phyloP scores from a whole-genome alignment of 1,140 invertebrate species.

The Amyelois transitella region DNA sequence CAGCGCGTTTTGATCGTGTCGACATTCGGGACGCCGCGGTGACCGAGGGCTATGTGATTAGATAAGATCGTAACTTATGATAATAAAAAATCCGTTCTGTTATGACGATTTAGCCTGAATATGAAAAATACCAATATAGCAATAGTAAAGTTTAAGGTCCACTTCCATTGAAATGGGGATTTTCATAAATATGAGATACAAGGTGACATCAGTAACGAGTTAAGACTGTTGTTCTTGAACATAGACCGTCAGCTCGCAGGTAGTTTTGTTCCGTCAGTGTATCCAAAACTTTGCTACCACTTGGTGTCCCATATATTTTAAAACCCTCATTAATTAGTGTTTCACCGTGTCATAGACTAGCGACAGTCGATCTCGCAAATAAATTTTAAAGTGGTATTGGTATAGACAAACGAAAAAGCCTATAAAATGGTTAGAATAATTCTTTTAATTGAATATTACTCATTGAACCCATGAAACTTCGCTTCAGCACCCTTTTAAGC shows the following conservation, averaged over 20 bases:
- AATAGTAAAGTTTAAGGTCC: constrained; percentile 6
- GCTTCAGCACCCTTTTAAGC: constrained; percentile 41
- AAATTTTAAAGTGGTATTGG: constrained; percentile 26
- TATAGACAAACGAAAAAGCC: constrained; percentile 23
- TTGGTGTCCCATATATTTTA: too few species aligned
- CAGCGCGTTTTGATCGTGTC: constrained; percentile 26
- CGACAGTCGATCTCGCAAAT: neutral
- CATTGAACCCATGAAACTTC: constrained; percentile 37
- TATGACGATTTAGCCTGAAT: constrained; percentile 15
- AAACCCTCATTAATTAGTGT: too few species aligned
- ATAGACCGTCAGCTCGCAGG: too few species aligned
- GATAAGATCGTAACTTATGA: constrained; percentile 18
- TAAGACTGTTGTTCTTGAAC: too few species aligned
- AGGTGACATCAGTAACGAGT: neutral
- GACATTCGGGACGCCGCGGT: constrained; percentile 13
- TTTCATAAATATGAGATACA: too few species aligned
- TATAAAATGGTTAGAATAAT: constrained; percentile 26
- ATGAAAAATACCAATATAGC: constrained; percentile 15
- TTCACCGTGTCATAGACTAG: too few species aligned
- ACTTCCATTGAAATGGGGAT: neutral
- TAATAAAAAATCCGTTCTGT: constrained; percentile 17
- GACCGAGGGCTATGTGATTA: constrained; percentile 16
- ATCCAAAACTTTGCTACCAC: too few species aligned
- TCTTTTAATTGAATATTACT: constrained; percentile 36
- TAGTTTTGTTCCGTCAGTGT: too few species aligned